A percentile compares a stretch with the other conserved stretches of the same genome.
Evolutionary conservation across 2,113 vertebrate genomes (phyloP).

Genomic region (Noturus placidus): DNA sequence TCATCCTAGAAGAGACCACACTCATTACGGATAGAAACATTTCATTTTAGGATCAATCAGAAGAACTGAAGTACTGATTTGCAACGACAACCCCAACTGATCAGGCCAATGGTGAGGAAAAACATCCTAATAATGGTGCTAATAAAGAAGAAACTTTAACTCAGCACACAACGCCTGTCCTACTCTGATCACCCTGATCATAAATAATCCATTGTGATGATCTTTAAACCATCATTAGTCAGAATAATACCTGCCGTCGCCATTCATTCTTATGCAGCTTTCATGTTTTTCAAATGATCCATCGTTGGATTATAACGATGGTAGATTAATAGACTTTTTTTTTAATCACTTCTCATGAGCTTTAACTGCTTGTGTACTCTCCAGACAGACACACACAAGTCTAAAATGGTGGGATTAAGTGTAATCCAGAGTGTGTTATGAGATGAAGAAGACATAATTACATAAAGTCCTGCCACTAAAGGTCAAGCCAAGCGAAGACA

Average conservation of each 20-base stretch:
- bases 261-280: background rate
- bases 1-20: too few species aligned
- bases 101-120: background rate
- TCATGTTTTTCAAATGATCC: background rate
- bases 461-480: background rate
- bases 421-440: background rate
- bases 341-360: background rate
- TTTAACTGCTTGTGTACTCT: background rate
- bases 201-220: constrained; percentile 10
- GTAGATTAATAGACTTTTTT: background rate
- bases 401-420: background rate
- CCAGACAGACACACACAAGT: background rate
- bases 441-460: constrained; percentile 16
- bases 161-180: background rate
- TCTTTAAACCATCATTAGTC: background rate
- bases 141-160: background rate
- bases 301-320: background rate
- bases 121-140: background rate
- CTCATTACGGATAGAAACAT: too few species aligned
- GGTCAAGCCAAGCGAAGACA: constrained; percentile 5
- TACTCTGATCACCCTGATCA: background rate
- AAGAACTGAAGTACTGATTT: background rate
- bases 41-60: background rate
- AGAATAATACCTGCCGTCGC: background rate
- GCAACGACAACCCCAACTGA: background rate